Evolutionary conservation across 2,113 vertebrate species (phyloP).

Genomic region (Apteryx mantelli): DNA sequence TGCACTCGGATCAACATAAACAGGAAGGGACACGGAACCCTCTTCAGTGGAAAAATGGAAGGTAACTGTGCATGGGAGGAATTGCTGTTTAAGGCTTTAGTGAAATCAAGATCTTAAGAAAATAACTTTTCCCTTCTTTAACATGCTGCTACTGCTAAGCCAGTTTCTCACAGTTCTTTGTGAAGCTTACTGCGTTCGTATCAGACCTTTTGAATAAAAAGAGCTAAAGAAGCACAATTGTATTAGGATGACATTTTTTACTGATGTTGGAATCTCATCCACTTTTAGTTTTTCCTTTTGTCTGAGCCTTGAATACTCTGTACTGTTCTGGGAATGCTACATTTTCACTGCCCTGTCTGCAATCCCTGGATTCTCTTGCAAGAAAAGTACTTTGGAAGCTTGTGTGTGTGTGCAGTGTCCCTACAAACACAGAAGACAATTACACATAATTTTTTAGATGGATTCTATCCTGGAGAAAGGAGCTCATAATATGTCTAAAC

Average conservation of each 20-base stretch:
- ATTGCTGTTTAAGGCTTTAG: neutral
- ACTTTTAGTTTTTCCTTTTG: neutral
- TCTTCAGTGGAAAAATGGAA: neutral
- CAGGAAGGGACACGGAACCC: neutral
- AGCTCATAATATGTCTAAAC: neutral
- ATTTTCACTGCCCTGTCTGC: accelerated
- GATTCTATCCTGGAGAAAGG: neutral
- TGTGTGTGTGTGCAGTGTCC: accelerated
- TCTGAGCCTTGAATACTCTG: neutral
- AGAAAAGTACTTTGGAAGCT: neutral
- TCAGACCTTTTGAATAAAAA: neutral
- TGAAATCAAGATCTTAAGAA: neutral
- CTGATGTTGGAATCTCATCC: neutral
- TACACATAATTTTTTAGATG: neutral
- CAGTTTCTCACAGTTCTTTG: neutral
- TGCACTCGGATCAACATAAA: neutral
- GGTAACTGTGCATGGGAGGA: neutral
- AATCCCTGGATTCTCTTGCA: neutral
- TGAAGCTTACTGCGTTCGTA: neutral
- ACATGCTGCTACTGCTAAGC: neutral
- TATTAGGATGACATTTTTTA: neutral
- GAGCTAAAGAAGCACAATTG: neutral
- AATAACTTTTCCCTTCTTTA: neutral
- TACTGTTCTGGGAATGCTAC: neutral
- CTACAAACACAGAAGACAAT: neutral